These are phyloP conservation scores for Macroglossus sobrinus DNA, from an alignment of 2,113 vertebrate species.

Conservation along the genomic window DNA sequence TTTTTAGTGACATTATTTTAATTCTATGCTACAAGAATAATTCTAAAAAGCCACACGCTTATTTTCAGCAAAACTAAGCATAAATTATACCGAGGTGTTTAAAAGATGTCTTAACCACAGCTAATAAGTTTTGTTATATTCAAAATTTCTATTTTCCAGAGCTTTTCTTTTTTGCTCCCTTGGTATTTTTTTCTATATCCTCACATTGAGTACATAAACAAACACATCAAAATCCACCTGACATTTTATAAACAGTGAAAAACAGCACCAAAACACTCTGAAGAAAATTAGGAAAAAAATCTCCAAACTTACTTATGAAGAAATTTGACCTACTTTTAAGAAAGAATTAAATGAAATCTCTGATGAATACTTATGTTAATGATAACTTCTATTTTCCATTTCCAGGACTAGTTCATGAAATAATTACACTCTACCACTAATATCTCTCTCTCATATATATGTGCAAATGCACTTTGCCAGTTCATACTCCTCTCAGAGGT, in stretches of 20 bases:
- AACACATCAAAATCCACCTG: background rate
- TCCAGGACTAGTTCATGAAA: background rate
- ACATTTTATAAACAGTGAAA: background rate
- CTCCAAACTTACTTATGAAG: background rate
- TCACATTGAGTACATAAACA: background rate
- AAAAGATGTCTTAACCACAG: background rate
- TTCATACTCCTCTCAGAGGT: background rate
- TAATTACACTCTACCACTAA: background rate
- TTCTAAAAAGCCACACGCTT: background rate
- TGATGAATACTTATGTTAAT: background rate
- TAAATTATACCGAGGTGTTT: background rate
- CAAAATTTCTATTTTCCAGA: background rate
- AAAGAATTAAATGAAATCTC: background rate
- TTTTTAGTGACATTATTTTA: background rate
- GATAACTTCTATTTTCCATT: background rate
- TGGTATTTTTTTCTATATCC: background rate
- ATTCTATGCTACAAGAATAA: background rate
- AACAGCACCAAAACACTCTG: background rate
- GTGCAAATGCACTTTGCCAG: background rate
- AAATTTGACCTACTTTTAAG: background rate
- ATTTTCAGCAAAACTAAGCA: background rate
- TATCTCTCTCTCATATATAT: background rate
- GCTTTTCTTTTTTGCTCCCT: background rate
- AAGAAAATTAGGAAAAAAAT: background rate
- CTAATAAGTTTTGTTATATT: background rate